Evolutionary conservation across 2,113 vertebrate species (phyloP).

Genomic region (Murina feae): DNA sequence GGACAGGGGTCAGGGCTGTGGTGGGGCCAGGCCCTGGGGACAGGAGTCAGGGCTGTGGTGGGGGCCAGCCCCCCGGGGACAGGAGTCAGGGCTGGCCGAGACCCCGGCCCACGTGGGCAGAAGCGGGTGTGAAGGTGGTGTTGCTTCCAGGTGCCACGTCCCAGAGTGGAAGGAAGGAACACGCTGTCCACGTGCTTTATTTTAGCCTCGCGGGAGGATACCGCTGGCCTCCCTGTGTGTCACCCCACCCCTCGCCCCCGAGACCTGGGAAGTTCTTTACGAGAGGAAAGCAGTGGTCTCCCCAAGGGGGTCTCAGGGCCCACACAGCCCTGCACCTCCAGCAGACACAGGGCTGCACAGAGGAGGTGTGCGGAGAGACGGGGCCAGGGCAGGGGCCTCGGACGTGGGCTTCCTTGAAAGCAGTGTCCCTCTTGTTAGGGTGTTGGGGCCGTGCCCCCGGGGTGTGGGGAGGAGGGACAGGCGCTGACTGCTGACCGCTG

Average conservation of each 20-base stretch:
- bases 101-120: not conserved
- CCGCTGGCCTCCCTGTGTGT: fast-evolving
- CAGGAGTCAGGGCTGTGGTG: not conserved
- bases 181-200: no score
- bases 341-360: not conserved
- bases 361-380: fast-evolving
- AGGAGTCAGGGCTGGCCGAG: not conserved
- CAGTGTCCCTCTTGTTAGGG: fast-evolving
- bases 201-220: not conserved
- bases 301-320: not conserved
- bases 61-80: not conserved
- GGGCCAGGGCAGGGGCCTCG: not conserved
- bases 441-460: not conserved
- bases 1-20: no score
- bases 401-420: fast-evolving
- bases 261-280: not conserved
- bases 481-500: fast-evolving
- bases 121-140: fast-evolving
- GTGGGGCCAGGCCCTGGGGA: not conserved
- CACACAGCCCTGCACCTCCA: not conserved
- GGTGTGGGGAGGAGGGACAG: not conserved
- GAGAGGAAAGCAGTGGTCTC: not conserved
- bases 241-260: not conserved
- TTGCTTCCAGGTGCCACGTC: not conserved
- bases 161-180: not conserved